Conservation (phyloP, 2,113 vertebrate genomes). For the Myodes glareolus region DNA sequence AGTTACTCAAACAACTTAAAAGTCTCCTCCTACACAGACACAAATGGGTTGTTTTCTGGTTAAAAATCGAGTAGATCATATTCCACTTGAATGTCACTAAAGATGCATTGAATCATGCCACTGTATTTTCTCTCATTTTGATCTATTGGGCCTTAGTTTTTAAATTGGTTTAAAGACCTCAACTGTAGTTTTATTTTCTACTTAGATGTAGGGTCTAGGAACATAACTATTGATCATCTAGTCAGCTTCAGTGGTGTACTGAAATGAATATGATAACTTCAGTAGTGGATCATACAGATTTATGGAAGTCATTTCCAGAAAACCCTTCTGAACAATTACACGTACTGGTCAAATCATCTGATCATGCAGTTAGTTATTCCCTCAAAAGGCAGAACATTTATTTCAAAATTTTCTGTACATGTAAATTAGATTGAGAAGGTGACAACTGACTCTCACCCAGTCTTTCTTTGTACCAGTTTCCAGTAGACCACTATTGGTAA, state of each 20-base stretch:
- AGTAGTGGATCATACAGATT: conserved; percentile 54
- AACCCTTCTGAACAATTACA: conserved; percentile 42
- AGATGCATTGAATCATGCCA: conserved; percentile 74
- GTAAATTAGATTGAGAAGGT: conserved; percentile 80
- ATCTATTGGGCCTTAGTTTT: conserved; percentile 78
- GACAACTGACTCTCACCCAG: conserved; percentile 83
- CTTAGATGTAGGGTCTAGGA: conserved; percentile 75
- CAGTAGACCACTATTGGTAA: conserved; percentile 87
- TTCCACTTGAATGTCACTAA: conserved; percentile 72
- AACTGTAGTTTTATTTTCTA: conserved; percentile 77
- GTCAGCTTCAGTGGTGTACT: conserved; percentile 73
- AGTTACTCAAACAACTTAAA: conserved; percentile 48
- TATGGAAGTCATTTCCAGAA: conserved; percentile 72
- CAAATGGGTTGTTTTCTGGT: conserved; percentile 71
- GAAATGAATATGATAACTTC: conserved; percentile 53
- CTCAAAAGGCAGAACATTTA: conserved; percentile 83
- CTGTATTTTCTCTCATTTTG: conserved; percentile 71
- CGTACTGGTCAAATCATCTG: conserved; percentile 66
- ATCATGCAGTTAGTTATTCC: conserved; percentile 58
- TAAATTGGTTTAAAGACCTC: conserved; percentile 72
- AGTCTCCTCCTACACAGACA: conserved; percentile 12
- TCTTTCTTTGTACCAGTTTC: conserved; percentile 89
- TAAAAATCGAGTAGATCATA: conserved; percentile 70
- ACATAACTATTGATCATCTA: conserved; percentile 68
- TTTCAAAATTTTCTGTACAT: conserved; percentile 84